phyloP scores from a whole-genome alignment of 2,113 vertebrate genomes.

The Cyprinodon variegatus region DNA sequence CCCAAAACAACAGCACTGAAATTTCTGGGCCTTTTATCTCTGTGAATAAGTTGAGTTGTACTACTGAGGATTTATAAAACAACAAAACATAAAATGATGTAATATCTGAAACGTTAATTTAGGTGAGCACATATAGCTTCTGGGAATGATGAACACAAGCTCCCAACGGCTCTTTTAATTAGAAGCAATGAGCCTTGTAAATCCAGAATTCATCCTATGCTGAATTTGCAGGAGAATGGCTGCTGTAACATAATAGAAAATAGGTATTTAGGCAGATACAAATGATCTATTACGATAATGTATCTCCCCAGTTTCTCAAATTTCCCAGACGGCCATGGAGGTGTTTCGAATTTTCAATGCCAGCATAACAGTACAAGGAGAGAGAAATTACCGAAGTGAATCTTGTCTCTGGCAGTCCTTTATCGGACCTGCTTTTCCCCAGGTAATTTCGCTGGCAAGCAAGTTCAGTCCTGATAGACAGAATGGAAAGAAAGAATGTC shows the following conservation, averaged over 20 bases:
- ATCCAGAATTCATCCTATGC: constrained; percentile 52
- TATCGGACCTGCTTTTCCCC: constrained; percentile 71
- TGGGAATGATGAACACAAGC: constrained; percentile 34
- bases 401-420: constrained; percentile 68
- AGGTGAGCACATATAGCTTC: constrained; percentile 39
- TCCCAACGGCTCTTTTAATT: constrained; percentile 53
- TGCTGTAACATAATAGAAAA: constrained; percentile 54
- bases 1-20: constrained; percentile 29
- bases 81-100: constrained; percentile 18
- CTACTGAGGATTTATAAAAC: background rate
- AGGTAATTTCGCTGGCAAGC: constrained; percentile 75
- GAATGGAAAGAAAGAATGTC: constrained; percentile 76
- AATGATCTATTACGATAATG: constrained; percentile 71
- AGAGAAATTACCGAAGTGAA: constrained; percentile 70
- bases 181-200: constrained; percentile 62
- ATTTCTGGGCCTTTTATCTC: constrained; percentile 38
- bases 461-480: constrained; percentile 72
- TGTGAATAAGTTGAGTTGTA: constrained; percentile 23
- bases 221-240: constrained; percentile 47
- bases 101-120: constrained; percentile 33
- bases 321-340: constrained; percentile 55
- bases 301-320: constrained; percentile 50
- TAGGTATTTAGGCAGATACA: constrained; percentile 61
- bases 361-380: constrained; percentile 58
- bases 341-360: constrained; percentile 65